Percentiles rank a stretch among this genome's conserved stretches.
These are phyloP conservation scores for Lycocerus yunnanus DNA, from an alignment of 2,888 invertebrate genomes.

Conservation along the genomic window DNA sequence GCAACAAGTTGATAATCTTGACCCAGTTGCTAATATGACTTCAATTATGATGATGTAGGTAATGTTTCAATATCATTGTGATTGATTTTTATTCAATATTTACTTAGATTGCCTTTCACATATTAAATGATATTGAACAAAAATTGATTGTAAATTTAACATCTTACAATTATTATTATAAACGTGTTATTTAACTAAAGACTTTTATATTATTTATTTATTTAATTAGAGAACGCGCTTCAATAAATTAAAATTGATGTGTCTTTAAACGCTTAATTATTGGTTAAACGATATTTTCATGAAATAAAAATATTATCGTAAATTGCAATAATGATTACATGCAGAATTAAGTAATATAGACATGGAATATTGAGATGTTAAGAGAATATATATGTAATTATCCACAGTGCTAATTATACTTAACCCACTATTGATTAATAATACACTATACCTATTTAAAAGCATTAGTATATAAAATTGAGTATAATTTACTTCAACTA, in stretches of 20 bases:
- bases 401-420: not conserved
- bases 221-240: not conserved
- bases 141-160: slow-evolving; percentile 1
- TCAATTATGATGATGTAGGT: slow-evolving; percentile 31
- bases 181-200: not conserved
- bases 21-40: slow-evolving; percentile 31
- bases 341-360: not conserved
- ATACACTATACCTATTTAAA: not conserved
- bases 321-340: not conserved
- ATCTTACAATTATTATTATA: not conserved
- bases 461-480: not conserved
- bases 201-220: not conserved
- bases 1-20: slow-evolving; percentile 32
- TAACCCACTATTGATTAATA: not conserved
- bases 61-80: slow-evolving; percentile 25
- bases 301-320: not conserved
- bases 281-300: not conserved
- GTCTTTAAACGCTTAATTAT: not conserved
- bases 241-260: not conserved
- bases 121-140: slow-evolving; percentile 1
- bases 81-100: slow-evolving; percentile 11
- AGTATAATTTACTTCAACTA: not conserved
- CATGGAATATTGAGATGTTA: not conserved
- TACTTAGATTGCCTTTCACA: slow-evolving; percentile 3
- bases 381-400: not conserved